Base-by-base conservation (phyloP, 2,113 vertebrate genomes). In the Trinectes maculatus region DNA sequence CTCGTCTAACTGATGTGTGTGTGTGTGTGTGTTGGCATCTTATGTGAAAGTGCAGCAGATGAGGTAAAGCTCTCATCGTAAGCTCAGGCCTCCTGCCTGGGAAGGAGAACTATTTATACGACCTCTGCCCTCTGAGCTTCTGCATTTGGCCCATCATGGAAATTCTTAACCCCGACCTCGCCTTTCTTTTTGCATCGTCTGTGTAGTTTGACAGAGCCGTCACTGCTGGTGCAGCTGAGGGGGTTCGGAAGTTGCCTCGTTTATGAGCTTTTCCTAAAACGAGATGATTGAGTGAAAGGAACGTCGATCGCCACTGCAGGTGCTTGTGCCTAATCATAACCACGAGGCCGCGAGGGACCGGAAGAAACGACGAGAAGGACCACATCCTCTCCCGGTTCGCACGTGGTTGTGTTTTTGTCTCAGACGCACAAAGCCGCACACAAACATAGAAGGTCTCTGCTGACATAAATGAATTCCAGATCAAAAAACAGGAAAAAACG, bases 391-490 rank as follows among this genome's bases (percentile, higher is more conserved):
- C n/a, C n/a, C n/a, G n/a, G n/a, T n/a, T 42, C 31, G 28, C 10
- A 47, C 25, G 13, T 43, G 36, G n/a, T n/a, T n/a, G n/a, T 55
- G 66, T 53, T 63, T 74, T 49, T 43, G n/a, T n/a, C n/a, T 68
- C 33, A 31, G 34, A 70, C 28, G 46, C 47, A 69, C 75, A 48
- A 65, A 71, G 75, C 47, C 66, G 29, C 59, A 37, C 59, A 37
- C 65, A 66, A 68, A 11, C 31, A 64, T 74, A 77, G 37, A 5
- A 57, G 28, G 63, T 82, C 86, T 87, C 90, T 83, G 64, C 64
- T 80, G 86, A 85, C 87, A 85, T 73, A 86, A 84, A 89, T 88
- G 28, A 80, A 82, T 91, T 86, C 85, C 77, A 54, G 85, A 77
- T 83, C 70, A 82, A 75, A 65, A 47, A 69, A 83, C 77, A n/a